Evolutionary conservation across 1,140 invertebrate species (phyloP).

Genomic region (Ostrea edulis): DNA sequence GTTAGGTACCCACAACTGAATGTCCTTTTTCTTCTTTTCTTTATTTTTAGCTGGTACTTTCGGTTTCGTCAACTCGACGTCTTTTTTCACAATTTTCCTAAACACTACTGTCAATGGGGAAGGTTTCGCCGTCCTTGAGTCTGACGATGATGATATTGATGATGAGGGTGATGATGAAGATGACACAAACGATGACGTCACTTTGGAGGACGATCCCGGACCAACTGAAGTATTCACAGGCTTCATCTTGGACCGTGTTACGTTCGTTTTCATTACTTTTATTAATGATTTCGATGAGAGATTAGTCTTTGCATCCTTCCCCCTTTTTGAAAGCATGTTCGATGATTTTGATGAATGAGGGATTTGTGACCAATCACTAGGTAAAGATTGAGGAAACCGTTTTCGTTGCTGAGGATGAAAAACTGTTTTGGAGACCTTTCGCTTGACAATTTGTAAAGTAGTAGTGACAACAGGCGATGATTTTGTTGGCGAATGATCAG

Average conservation of each 20-base stretch:
- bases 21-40: not conserved
- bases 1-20: not conserved
- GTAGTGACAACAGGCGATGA: not conserved
- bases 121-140: not conserved
- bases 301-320: not conserved
- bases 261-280: not conserved
- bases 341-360: not conserved
- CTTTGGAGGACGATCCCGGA: not conserved
- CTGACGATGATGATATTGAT: not conserved
- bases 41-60: not conserved
- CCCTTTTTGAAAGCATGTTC: not conserved
- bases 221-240: not conserved
- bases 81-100: conserved; percentile 4
- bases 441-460: not conserved
- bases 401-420: not conserved
- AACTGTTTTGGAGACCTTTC: not conserved
- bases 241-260: not conserved
- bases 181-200: not conserved
- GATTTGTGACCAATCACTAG: too few relatives aligned
- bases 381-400: not conserved
- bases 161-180: not conserved
- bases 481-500: not conserved
- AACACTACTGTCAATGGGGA: not conserved
- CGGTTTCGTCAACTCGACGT: not conserved
- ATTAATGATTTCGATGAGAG: not conserved